Evolutionary conservation across 2,113 vertebrate species (phyloP), one percentile per base, ranked within the genome.

Genomic region (Condylura cristata): DNA sequence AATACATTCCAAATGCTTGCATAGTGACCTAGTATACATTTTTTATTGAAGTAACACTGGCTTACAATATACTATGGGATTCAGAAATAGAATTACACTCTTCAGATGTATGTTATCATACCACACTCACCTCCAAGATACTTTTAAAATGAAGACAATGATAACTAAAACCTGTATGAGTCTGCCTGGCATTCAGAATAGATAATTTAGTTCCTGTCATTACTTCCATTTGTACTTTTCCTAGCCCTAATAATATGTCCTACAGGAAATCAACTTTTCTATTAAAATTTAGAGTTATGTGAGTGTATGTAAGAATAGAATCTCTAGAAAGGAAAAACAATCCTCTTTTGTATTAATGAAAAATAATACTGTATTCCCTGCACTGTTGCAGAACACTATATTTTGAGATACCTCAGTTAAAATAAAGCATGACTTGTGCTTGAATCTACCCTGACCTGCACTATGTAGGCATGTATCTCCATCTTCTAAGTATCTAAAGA

Each of bases 271-370:
- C 18, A 78, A n/a, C 2, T 48, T 93, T 61, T 72, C 84, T 39
- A 74, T 72, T 91, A 89, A 92, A 89, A 87, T 74, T 68, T 83
- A 80, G 51, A 68, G 83, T 58, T 63, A 44, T 51, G 2, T 9
- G 30, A 82, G 46, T 17, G 56, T 66, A 13, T 76, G 8, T 53
- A 28, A 5, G 22, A 94, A 79, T 92, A 13, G 28, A 32, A n/a
- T 84, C 24, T 85, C 46, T 70, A 34, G 9, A 66, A 28, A 68
- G 8, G 6, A 75, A 75, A 89, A 22, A 8, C 60, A 87, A 28
- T 89, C 81, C 2, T 48, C 32, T 22, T 82, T 46, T 76, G 8
- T 8, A 39, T 72, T 78, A 87, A 48, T 80, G 12, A 34, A 48
- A 94, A 41, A 61, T 63, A 68, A 60, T 70, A 51, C 32, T 39